Percentiles rank a stretch among this genome's conserved stretches.
phyloP scores from a whole-genome alignment of 1,140 invertebrate species.

The Drosophila serrata region DNA sequence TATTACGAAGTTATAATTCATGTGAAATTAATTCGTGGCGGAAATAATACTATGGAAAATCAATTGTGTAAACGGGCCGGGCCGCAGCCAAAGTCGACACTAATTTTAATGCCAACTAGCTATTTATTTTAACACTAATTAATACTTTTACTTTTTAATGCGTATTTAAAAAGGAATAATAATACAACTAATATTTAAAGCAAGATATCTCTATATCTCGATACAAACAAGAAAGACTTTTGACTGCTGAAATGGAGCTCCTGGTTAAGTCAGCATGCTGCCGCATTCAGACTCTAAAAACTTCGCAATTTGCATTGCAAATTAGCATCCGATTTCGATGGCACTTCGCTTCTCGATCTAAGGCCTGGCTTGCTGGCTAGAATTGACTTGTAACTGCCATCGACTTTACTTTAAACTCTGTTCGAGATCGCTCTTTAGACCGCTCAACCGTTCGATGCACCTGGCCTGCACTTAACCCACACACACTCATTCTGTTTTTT shows the following conservation, averaged over 20 bases:
- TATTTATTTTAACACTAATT: slow-evolving; percentile 83
- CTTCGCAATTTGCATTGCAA: slow-evolving; percentile 36
- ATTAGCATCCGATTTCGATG: slow-evolving; percentile 36
- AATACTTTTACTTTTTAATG: slow-evolving; percentile 80
- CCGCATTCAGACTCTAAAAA: slow-evolving; percentile 62
- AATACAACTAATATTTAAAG: slow-evolving; percentile 80
- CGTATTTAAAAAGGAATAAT: slow-evolving; percentile 72
- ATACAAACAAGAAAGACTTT: slow-evolving; percentile 69
- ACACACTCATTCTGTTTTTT: slow-evolving; percentile 50
- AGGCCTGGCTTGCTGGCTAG: slow-evolving; percentile 4
- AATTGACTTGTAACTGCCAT: slow-evolving; percentile 65
- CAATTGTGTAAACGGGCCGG: slow-evolving; percentile 39
- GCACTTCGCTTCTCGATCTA: slow-evolving; percentile 44
- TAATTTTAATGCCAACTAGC: slow-evolving; percentile 82
- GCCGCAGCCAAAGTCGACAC: slow-evolving; percentile 72
- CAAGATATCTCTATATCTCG: slow-evolving; percentile 59
- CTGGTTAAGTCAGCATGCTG: slow-evolving; percentile 48
- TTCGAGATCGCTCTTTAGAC: slow-evolving; percentile 39
- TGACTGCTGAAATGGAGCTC: slow-evolving; percentile 62
- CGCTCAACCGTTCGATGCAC: slow-evolving; percentile 57
- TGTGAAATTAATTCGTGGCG: slow-evolving; percentile 59
- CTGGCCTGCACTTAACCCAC: slow-evolving; percentile 39
- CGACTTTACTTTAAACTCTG: slow-evolving; percentile 42
- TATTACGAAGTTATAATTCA: slow-evolving; percentile 74
- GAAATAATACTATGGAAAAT: slow-evolving; percentile 11